Evolutionary conservation across 1,140 invertebrate genomes (phyloP).

Genomic region (Drosophila nikananu): DNA sequence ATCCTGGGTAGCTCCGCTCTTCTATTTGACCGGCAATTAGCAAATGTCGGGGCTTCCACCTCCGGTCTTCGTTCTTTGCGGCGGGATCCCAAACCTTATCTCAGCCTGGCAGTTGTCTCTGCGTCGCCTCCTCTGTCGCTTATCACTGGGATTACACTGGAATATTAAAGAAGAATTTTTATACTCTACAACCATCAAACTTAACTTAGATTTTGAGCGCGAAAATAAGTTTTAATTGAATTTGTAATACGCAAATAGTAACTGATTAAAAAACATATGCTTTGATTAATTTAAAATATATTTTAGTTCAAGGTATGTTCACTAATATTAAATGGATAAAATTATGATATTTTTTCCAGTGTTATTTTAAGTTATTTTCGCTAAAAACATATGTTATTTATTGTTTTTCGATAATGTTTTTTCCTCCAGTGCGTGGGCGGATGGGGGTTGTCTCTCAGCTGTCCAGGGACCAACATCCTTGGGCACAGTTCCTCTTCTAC

Average conservation of each 20-base stretch:
- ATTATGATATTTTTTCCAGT: too few relatives aligned
- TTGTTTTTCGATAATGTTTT: conserved; percentile 16
- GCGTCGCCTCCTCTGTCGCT: conserved; percentile 16
- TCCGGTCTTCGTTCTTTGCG: conserved; percentile 28
- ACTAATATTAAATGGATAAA: not conserved
- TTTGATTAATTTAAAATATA: too few relatives aligned
- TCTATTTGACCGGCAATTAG: conserved; percentile 50
- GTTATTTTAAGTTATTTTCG: too few relatives aligned
- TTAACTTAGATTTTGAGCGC: not conserved
- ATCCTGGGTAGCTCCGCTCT: conserved; percentile 22
- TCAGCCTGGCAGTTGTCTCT: conserved; percentile 10
- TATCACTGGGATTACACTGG: conserved; percentile 36
- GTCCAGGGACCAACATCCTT: conserved; percentile 66
- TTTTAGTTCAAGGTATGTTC: too few relatives aligned
- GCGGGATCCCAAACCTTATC: conserved; percentile 19
- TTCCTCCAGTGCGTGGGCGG: not conserved
- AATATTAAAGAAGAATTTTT: not conserved
- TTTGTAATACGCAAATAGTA: too few relatives aligned
- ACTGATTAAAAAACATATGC: too few relatives aligned
- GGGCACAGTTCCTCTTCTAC: conserved; percentile 22
- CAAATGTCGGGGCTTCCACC: conserved; percentile 31
- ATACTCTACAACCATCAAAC: not conserved
- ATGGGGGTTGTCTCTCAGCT: conserved; percentile 21
- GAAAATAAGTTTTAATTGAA: too few relatives aligned
- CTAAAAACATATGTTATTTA: not conserved